Conservation (phyloP, 2,888 invertebrate genomes). For the Ochlodes sylvanus region DNA sequence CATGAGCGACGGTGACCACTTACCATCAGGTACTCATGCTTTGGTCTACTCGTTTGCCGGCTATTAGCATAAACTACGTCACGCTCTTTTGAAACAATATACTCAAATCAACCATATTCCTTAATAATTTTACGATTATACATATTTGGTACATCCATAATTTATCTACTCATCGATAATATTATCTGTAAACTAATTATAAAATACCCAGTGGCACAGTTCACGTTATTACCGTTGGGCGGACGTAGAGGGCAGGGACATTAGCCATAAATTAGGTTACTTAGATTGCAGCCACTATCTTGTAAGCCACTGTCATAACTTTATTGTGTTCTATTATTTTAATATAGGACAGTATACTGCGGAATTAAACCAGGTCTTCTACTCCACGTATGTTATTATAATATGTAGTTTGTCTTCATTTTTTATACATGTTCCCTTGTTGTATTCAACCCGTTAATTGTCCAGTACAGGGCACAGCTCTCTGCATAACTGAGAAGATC, state of each 20-base stretch:
- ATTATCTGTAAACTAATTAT: slow-evolving; percentile 45
- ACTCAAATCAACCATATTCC: no score
- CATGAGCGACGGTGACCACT: no score
- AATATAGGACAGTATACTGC: slow-evolving; percentile 14
- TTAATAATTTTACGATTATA: no score
- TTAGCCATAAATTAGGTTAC: slow-evolving; percentile 72
- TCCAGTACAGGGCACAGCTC: no score
- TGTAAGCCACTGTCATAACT: slow-evolving; percentile 51
- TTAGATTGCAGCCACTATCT: slow-evolving; percentile 70
- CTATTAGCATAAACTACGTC: no score
- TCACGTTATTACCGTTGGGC: slow-evolving; percentile 55
- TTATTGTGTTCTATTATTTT: slow-evolving; percentile 19
- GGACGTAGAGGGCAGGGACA: slow-evolving; percentile 64
- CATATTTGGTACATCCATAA: background rate
- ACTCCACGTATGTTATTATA: background rate
- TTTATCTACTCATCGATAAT: slow-evolving; percentile 7
- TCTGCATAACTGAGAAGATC: no score
- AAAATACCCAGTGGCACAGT: slow-evolving; percentile 59
- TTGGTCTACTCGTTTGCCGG: no score
- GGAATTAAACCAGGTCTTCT: slow-evolving; percentile 32
- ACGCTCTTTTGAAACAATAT: no score
- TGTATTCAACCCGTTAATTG: no score
- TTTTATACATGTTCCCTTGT: no score
- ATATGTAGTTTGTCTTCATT: no score
- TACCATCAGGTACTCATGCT: no score